Evolutionary conservation across 2,888 invertebrate species (phyloP), one percentile per base, ranked within the genome.

Genomic region (Diaperis boleti): DNA sequence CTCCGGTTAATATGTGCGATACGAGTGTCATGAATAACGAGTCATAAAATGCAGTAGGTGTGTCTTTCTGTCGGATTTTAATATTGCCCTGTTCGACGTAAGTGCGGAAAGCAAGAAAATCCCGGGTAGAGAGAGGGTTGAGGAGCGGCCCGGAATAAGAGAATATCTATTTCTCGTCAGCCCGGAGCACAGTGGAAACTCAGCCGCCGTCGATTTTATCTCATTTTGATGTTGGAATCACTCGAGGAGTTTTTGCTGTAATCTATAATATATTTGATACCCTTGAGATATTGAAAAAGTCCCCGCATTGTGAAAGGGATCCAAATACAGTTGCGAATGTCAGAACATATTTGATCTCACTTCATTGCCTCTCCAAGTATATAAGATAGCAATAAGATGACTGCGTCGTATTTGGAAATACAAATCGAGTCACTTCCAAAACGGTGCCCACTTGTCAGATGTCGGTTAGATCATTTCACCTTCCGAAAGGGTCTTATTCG

Each of bases 201-300:
- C 66, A 49, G 62, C 66, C 68, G 64, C 62, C 66, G 66, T 68
- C 68, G 70, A 68, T 72, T 72, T 67, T 71, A 69, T 72, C 71
- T 71, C 69, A 69, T 70, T 68, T 67, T 57, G 68, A 67, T 69
- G 68, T 68, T 68, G 67, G 67, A 72, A 73, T 73, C 71, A 71
- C 71, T 73, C 69, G 64, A 63, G 59, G 66, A 69, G 64, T 73
- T 73, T 72, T 71, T 72, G 68, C 71, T 63, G 65, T 70, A 72
- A 72, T 74, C 72, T 72, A 69, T 72, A 73, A 74, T 73, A 75
- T 71, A 73, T 75, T 73, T 72, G 69, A 75, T 73, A 71, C 72
- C 72, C 72, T 66, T 69, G 72, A 73, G 75, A 74, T 74, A 75
- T 73, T 71, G 72, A 70, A 72, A 72, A 73, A 72, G 68, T 69